A percentile compares a stretch with the other conserved stretches of the same genome.
Conservation (phyloP, 1,140 invertebrate genomes). For the Diorhabda elongata region DNA sequence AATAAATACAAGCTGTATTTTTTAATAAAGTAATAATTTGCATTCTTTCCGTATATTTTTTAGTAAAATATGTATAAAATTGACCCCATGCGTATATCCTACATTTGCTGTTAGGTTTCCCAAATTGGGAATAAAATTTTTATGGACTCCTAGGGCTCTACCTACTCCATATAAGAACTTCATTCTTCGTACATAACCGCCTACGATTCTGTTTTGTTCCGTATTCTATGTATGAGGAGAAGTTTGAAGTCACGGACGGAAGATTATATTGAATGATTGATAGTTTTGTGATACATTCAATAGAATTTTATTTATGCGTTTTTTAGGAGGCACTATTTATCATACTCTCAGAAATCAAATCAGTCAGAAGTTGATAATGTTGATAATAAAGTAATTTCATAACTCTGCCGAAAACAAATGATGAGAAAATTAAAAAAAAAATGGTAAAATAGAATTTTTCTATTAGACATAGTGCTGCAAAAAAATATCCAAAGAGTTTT, state of each 20-base stretch:
- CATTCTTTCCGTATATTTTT: not conserved
- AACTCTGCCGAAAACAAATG: no score
- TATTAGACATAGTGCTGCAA: no score
- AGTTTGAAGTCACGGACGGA: no score
- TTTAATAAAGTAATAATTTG: not conserved
- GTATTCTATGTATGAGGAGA: not conserved
- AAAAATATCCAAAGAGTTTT: no score
- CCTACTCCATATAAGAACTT: not conserved
- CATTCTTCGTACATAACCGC: not conserved
- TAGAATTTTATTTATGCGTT: no score
- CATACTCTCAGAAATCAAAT: no score
- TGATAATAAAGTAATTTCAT: no score
- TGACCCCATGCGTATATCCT: not conserved
- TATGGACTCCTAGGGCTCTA: not conserved
- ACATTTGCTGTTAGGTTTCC: not conserved
- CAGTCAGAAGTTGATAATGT: no score
- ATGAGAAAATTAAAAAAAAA: no score
- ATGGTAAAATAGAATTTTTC: no score
- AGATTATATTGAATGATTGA: conserved; percentile 1
- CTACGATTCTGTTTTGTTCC: not conserved
- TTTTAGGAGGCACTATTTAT: no score
- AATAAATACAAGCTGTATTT: not conserved
- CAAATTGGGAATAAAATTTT: conserved; percentile 3
- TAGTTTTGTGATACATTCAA: not conserved
- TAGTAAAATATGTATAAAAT: conserved; percentile 1